Percentiles rank a stretch among this genome's conserved stretches.
phyloP scores from a whole-genome alignment of 53 echinoderm and acorn worm species.

The Hippasteria phrygiana region DNA sequence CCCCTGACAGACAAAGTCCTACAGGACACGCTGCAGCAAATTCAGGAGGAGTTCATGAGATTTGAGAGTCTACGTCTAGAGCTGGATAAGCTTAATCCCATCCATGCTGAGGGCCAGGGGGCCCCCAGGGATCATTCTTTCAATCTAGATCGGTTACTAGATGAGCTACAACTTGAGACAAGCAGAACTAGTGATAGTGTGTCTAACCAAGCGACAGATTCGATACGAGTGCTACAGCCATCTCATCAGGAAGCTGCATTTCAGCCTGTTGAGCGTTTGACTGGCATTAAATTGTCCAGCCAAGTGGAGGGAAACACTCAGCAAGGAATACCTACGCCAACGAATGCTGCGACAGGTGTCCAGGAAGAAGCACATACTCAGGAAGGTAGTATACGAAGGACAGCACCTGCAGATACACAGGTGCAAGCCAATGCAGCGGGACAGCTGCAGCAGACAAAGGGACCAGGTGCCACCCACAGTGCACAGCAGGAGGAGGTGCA shows the following conservation, averaged over 20 bases:
- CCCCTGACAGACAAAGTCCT: neutral
- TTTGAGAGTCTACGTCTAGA: slow-evolving; percentile 73
- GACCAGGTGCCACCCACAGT: neutral
- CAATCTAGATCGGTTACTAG: neutral
- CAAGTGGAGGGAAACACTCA: neutral
- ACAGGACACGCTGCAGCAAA: slow-evolving; percentile 57
- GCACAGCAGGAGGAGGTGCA: slow-evolving; percentile 37
- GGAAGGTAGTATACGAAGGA: slow-evolving; percentile 48
- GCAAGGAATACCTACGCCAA: slow-evolving; percentile 14
- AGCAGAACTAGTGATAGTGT: slow-evolving; percentile 37
- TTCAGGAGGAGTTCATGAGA: slow-evolving; percentile 77
- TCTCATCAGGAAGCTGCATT: neutral
- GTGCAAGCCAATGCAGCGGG: slow-evolving; percentile 12
- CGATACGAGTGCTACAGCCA: slow-evolving; percentile 11
- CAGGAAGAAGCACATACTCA: neutral
- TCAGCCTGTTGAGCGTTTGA: neutral
- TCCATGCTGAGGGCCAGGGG: slow-evolving; percentile 45
- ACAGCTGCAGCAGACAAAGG: neutral
- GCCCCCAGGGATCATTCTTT: neutral
- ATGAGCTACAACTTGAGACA: slow-evolving; percentile 22
- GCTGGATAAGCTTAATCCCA: slow-evolving; percentile 76
- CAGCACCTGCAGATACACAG: slow-evolving; percentile 29
- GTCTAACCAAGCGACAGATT: neutral
- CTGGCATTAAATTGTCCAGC: neutral
- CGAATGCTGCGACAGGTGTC: neutral